phyloP scores from a whole-genome alignment of 2,797 vertebrate genomes.

The Philypnodon macrostomus region DNA sequence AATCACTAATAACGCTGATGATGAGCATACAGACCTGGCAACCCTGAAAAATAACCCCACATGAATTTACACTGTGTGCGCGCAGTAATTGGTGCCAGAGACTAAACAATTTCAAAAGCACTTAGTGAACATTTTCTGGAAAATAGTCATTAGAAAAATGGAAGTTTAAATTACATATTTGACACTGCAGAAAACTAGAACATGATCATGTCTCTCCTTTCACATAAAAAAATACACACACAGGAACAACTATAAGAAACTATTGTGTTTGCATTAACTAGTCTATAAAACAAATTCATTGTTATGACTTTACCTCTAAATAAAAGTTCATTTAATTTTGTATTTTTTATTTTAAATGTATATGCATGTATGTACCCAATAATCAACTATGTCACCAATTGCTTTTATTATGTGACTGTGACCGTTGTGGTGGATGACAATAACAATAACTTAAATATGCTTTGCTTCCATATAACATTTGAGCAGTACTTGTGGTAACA shows the following conservation, averaged over 20 bases:
- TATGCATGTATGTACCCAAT: too few species aligned
- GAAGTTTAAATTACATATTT: background rate
- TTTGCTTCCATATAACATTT: slow-evolving; percentile 43
- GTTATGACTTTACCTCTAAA: too few species aligned
- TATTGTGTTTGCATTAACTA: too few species aligned
- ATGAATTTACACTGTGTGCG: slow-evolving; percentile 35
- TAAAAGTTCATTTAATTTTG: too few species aligned
- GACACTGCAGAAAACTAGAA: background rate
- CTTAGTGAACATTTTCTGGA: slow-evolving; percentile 10
- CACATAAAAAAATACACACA: too few species aligned
- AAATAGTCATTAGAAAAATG: background rate
- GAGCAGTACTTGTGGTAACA: slow-evolving; percentile 24
- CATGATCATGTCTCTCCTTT: slow-evolving; percentile 8
- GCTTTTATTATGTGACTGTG: too few species aligned
- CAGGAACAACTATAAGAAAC: too few species aligned
- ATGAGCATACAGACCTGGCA: slow-evolving; percentile 38
- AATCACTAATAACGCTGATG: slow-evolving; percentile 58
- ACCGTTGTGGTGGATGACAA: too few species aligned
- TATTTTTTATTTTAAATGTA: too few species aligned
- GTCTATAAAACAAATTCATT: too few species aligned
- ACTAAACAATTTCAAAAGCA: slow-evolving; percentile 12
- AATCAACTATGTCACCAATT: too few species aligned
- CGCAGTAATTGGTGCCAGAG: slow-evolving; percentile 25
- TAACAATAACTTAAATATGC: slow-evolving; percentile 30
- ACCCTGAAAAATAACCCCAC: slow-evolving; percentile 28